A percentile compares a stretch with the other conserved stretches of the same genome.
These are phyloP conservation scores for Cynaeus angustus DNA, from an alignment of 2,888 invertebrate genomes.

Conservation along the genomic window DNA sequence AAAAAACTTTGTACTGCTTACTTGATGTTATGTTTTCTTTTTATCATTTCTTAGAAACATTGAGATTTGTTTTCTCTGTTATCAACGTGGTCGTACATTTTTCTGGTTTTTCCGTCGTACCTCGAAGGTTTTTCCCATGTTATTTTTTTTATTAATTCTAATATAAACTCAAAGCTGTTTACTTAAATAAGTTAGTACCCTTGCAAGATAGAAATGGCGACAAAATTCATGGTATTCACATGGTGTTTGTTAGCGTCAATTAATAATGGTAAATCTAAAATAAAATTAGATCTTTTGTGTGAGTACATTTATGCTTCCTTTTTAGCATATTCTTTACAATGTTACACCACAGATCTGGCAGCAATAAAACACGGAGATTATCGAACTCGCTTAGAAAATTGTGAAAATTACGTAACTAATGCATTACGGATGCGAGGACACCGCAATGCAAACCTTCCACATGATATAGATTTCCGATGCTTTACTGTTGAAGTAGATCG, in stretches of 20 bases:
- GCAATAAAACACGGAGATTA: background rate
- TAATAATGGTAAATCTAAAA: background rate
- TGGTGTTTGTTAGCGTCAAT: background rate
- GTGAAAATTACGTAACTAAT: background rate
- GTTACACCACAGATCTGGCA: background rate
- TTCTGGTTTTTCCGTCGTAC: no score
- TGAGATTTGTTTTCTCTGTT: no score
- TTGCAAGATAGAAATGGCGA: background rate
- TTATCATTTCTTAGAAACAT: no score
- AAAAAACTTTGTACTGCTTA: no score
- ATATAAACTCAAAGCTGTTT: no score
- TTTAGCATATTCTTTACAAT: background rate
- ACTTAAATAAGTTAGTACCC: no score
- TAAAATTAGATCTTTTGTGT: no score
- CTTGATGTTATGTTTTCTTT: no score
- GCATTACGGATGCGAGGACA: background rate
- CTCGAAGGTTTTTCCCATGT: no score
- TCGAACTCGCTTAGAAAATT: background rate
- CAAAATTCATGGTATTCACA: background rate
- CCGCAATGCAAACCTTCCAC: background rate
- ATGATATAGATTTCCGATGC: background rate
- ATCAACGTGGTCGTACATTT: no score
- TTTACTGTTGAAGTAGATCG: background rate
- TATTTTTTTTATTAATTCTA: no score
- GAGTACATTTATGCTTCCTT: no score